Percentiles rank a stretch among this genome's conserved stretches.
Conservation (phyloP, 2,797 vertebrate genomes). For the Astyanax mexicanus region DNA sequence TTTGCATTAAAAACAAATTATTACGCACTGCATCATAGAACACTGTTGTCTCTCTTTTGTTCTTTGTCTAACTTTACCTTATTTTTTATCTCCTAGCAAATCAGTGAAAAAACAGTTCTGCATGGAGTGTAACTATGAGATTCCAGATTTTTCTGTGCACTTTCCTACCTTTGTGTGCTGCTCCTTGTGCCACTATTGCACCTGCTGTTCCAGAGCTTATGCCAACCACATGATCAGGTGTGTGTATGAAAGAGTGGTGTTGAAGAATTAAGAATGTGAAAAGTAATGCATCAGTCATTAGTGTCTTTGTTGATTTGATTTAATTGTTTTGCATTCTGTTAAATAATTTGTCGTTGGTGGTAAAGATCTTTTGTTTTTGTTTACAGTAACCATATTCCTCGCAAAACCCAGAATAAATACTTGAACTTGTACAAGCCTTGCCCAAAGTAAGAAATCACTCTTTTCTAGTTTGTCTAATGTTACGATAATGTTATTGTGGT, state of each 20-base stretch:
- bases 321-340: neutral
- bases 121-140: slow-evolving; percentile 87
- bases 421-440: slow-evolving; percentile 82
- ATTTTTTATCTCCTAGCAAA: slow-evolving; percentile 61
- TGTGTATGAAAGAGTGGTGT: slow-evolving; percentile 41
- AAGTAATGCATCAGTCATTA: neutral
- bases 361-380: slow-evolving; percentile 17
- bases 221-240: slow-evolving; percentile 99
- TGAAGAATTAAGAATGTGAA: neutral
- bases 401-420: slow-evolving; percentile 82
- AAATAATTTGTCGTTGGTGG: neutral
- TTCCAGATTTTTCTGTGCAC: slow-evolving; percentile 83
- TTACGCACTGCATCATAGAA: no score
- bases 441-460: slow-evolving; percentile 73
- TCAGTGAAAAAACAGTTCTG: slow-evolving; percentile 79
- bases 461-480: neutral
- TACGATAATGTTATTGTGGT: neutral
- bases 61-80: neutral
- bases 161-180: slow-evolving; percentile 91
- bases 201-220: slow-evolving; percentile 92
- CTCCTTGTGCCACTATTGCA: slow-evolving; percentile 89
- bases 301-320: neutral
- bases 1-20: no score
- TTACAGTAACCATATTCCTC: slow-evolving; percentile 83
- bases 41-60: neutral